A percentile compares a stretch with the other conserved stretches of the same genome.
Conservation (phyloP, 2,888 invertebrate species). For the Drosophila leonis region DNA sequence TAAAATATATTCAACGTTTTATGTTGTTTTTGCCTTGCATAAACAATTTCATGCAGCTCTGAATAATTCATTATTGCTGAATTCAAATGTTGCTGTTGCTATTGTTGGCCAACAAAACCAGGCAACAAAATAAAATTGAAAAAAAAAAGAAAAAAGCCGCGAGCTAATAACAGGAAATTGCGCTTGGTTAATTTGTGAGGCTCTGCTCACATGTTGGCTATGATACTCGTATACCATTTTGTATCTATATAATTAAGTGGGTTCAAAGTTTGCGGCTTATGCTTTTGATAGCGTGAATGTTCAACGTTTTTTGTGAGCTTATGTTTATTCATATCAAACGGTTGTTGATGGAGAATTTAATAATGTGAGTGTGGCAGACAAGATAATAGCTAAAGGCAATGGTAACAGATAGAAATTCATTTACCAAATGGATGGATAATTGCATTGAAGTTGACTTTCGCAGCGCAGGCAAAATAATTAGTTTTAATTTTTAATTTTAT, state of each 20-base stretch:
- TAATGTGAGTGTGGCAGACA: neutral
- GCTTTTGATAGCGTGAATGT: slow-evolving; percentile 21
- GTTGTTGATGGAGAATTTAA: slow-evolving; percentile 4
- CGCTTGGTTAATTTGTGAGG: slow-evolving; percentile 3
- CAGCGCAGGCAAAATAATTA: neutral
- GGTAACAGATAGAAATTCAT: neutral
- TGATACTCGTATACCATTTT: slow-evolving; percentile 7
- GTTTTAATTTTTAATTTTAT: neutral
- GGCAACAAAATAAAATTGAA: neutral
- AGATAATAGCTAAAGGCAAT: slow-evolving; percentile 1
- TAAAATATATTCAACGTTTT: slow-evolving; percentile 13
- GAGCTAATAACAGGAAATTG: slow-evolving; percentile 13
- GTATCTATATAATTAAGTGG: slow-evolving; percentile 17
- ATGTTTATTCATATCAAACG: neutral
- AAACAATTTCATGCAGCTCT: slow-evolving; percentile 16
- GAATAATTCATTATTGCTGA: slow-evolving; percentile 50
- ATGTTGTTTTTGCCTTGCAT: neutral
- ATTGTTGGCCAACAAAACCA: slow-evolving; percentile 9
- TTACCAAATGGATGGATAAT: slow-evolving; percentile 1
- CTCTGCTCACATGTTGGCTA: neutral
- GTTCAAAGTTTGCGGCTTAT: slow-evolving; percentile 30
- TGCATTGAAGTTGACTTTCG: neutral
- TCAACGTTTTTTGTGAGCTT: neutral
- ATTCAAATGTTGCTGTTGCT: neutral
- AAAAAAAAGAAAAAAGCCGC: slow-evolving; percentile 12